Conservation (phyloP, 2,797 vertebrate species). For the Apogon talboti region DNA sequence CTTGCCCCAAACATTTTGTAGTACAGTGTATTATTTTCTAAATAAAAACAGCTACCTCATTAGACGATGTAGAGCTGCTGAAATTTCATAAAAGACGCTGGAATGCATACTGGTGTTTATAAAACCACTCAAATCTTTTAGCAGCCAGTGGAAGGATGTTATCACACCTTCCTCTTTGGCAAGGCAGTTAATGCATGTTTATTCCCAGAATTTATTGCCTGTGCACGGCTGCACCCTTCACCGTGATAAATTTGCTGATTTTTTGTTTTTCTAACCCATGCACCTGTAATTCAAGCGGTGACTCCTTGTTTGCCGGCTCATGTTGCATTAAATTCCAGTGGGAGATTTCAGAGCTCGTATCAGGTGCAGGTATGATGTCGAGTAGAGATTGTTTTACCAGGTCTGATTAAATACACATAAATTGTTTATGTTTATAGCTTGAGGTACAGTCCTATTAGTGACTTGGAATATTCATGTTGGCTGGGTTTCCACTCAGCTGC, state of each 20-base stretch:
- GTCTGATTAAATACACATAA: too few species aligned
- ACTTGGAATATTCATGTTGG: too few species aligned
- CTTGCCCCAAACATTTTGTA: background rate
- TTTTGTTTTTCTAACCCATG: constrained; percentile 16
- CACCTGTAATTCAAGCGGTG: constrained; percentile 21
- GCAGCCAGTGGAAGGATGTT: constrained; percentile 16
- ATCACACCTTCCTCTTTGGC: constrained; percentile 8
- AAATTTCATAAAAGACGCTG: constrained; percentile 12
- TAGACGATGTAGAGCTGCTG: background rate
- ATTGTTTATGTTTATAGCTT: too few species aligned
- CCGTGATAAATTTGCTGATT: constrained; percentile 15
- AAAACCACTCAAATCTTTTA: constrained; percentile 30
- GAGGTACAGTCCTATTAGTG: too few species aligned
- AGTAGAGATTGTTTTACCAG: too few species aligned
- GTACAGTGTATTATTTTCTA: background rate
- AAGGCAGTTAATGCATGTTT: constrained; percentile 21
- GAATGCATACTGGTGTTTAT: constrained; percentile 8
- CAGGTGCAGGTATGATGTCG: too few species aligned
- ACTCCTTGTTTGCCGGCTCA: constrained; percentile 9
- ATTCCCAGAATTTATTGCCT: constrained; percentile 33
- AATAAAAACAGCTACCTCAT: constrained; percentile 12
- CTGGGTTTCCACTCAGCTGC: too few species aligned
- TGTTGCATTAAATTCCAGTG: background rate
- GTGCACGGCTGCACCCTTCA: constrained; percentile 19
- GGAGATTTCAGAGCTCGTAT: too few species aligned